Evolutionary conservation across 1,140 invertebrate genomes (phyloP).

Genomic region (Proctacanthus coquilletti): DNA sequence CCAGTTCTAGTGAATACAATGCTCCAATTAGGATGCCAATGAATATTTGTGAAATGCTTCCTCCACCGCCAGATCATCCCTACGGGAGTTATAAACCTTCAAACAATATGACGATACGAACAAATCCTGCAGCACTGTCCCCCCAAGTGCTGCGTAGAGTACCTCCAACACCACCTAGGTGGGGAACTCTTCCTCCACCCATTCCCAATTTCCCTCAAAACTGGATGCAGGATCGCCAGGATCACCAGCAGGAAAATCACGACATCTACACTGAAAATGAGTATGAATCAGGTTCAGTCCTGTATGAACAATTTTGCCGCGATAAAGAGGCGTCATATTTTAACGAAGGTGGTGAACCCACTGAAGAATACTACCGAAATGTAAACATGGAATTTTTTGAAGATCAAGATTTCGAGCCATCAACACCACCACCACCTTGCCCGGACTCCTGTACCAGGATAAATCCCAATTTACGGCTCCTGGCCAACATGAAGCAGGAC

Average conservation of each 20-base stretch:
- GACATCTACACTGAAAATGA: conserved; percentile 24
- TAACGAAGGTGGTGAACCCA: conserved; percentile 5
- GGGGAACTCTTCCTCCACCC: conserved; percentile 3
- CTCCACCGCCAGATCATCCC: conserved; percentile 6
- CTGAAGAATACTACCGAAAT: conserved; percentile 8
- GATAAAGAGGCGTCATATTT: conserved; percentile 2
- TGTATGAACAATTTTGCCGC: conserved; percentile 25
- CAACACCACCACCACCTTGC: conserved; percentile 5
- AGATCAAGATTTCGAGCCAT: conserved; percentile 4
- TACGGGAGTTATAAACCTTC: conserved; percentile 2
- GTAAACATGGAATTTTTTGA: conserved; percentile 8
- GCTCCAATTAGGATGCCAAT: conserved; percentile 2
- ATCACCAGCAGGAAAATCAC: background rate
- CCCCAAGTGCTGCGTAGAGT: conserved; percentile 4
- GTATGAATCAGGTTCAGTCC: conserved; percentile 36
- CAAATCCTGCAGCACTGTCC: conserved; percentile 7
- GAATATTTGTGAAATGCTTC: conserved; percentile 6
- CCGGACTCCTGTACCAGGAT: background rate
- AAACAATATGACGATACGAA: conserved; percentile 8
- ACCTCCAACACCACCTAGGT: conserved; percentile 1
- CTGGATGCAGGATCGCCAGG: conserved; percentile 1
- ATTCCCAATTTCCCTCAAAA: conserved; percentile 7
- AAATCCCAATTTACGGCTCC: background rate
- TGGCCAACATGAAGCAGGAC: background rate
- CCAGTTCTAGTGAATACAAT: conserved; percentile 7